A percentile compares a stretch with the other conserved stretches of the same genome.
phyloP scores from a whole-genome alignment of 2,888 invertebrate genomes.

The Cheilosia urbana region DNA sequence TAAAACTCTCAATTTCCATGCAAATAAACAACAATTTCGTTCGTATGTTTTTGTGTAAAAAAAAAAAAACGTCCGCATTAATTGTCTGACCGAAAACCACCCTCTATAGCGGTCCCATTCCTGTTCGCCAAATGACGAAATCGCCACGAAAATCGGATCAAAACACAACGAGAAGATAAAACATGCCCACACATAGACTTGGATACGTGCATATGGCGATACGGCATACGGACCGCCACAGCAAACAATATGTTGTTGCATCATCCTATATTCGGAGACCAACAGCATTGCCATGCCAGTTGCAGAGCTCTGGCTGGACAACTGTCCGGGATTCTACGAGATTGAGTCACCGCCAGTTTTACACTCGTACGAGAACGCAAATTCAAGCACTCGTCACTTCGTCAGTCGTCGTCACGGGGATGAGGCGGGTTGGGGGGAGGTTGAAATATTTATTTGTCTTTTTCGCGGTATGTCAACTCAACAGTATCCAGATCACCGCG shows the following conservation, averaged over 20 bases:
- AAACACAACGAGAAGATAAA: conserved; percentile 56
- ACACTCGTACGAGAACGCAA: conserved; percentile 30
- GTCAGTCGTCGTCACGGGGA: not conserved
- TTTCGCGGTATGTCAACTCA: conserved; percentile 41
- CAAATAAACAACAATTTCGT: not conserved
- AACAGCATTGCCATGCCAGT: conserved; percentile 1
- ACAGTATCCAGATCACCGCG: not conserved
- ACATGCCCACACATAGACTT: conserved; percentile 24
- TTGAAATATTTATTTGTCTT: conserved; percentile 51
- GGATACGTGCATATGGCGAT: conserved; percentile 15
- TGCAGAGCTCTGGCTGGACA: conserved; percentile 10
- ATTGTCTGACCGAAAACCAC: conserved; percentile 32
- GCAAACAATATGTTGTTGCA: conserved; percentile 65
- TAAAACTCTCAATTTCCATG: conserved; percentile 19
- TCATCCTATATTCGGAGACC: conserved; percentile 50
- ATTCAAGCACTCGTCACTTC: conserved; percentile 8
- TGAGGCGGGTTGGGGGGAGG: not conserved
- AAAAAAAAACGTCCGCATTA: conserved; percentile 59
- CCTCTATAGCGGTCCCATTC: not conserved
- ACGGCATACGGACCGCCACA: conserved; percentile 1
- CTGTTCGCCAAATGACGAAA: conserved; percentile 53
- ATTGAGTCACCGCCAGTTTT: conserved; percentile 73
- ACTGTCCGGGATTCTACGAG: conserved; percentile 56
- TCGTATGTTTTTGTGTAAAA: conserved; percentile 8
- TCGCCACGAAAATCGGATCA: conserved; percentile 63